Conservation (phyloP, 1,140 invertebrate species). For the Myzus persicae region DNA sequence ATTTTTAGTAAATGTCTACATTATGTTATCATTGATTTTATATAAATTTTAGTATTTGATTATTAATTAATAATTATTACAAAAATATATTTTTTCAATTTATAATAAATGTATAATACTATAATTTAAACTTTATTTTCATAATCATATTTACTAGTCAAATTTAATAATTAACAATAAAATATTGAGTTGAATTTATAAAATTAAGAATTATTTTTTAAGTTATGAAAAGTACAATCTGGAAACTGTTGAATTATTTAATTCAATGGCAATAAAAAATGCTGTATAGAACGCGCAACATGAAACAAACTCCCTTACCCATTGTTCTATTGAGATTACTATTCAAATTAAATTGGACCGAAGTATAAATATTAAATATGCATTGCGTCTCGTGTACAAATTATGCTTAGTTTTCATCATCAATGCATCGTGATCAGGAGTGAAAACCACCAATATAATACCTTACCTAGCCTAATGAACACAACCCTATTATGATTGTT, state of each 20-base stretch:
- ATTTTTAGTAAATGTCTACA: background rate
- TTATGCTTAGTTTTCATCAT: background rate
- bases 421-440: background rate
- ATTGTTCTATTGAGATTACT: background rate
- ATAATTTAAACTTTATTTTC: too few species aligned
- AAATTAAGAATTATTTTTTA: background rate
- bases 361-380: constrained; percentile 13
- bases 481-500: background rate
- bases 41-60: too few species aligned
- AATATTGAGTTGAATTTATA: background rate
- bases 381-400: constrained; percentile 9
- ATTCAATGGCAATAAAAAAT: background rate
- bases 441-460: background rate
- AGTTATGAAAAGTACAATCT: background rate
- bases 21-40: background rate
- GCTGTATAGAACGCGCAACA: background rate
- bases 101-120: too few species aligned
- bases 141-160: background rate
- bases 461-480: too few species aligned
- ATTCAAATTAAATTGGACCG: constrained; percentile 19
- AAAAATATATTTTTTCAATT: background rate
- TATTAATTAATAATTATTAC: background rate
- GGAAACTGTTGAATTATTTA: background rate
- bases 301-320: background rate
- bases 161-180: background rate